These are phyloP conservation scores for Zophobas morio DNA, from an alignment of 1,140 invertebrate genomes.

Conservation along the genomic window DNA sequence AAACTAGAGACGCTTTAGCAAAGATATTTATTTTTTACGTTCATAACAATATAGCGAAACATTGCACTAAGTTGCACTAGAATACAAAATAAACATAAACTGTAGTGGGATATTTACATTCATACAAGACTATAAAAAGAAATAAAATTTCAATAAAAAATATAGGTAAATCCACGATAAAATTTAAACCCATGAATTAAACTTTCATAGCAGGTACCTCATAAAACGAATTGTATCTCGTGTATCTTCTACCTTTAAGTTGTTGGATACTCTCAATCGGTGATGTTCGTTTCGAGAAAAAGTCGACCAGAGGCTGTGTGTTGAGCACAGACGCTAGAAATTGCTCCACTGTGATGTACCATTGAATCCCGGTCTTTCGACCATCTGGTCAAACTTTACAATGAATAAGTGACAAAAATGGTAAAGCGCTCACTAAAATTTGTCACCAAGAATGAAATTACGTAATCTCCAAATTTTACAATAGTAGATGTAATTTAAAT, in stretches of 20 bases:
- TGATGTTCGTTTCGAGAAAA: slow-evolving; percentile 76
- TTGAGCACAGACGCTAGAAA: slow-evolving; percentile 88
- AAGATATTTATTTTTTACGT: neutral
- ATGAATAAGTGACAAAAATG: too few species aligned
- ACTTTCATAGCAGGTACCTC: slow-evolving; percentile 58
- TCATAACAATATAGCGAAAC: neutral
- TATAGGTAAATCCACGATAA: slow-evolving; percentile 8
- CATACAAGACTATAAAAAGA: slow-evolving; percentile 19
- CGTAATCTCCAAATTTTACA: too few species aligned
- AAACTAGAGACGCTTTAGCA: too few species aligned
- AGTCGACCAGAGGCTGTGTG: slow-evolving; percentile 80
- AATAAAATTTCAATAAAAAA: neutral
- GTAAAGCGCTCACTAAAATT: too few species aligned
- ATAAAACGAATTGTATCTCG: slow-evolving; percentile 59
- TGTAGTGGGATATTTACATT: slow-evolving; percentile 24
- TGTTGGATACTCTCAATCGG: slow-evolving; percentile 63
- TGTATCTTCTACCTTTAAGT: slow-evolving; percentile 62
- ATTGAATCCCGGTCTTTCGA: slow-evolving; percentile 69
- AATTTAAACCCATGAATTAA: slow-evolving; percentile 41
- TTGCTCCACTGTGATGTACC: slow-evolving; percentile 92
- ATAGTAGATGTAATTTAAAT: too few species aligned
- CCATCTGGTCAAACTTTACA: too few species aligned
- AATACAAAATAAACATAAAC: slow-evolving; percentile 5
- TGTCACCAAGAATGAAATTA: too few species aligned
- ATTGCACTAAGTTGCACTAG: slow-evolving; percentile 6